phyloP scores from a whole-genome alignment of 1,140 invertebrate genomes.

The Linepithema humile region DNA sequence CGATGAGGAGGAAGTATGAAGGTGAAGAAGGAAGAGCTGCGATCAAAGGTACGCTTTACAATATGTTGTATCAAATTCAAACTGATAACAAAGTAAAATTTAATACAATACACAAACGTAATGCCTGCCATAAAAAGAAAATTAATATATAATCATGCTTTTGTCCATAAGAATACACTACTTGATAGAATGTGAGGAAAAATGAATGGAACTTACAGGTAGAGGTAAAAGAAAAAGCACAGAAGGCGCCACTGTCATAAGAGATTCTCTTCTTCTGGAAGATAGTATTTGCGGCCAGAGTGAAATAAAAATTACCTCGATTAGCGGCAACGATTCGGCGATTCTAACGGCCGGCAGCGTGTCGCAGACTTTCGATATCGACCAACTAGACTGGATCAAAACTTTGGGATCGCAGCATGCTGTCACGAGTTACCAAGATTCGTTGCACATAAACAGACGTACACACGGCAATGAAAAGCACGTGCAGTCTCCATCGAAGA shows the following conservation, averaged over 20 bases:
- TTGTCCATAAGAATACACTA: background rate
- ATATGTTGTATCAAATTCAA: background rate
- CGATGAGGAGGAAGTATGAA: conserved; percentile 95
- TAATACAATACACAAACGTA: background rate
- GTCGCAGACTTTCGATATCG: conserved; percentile 71
- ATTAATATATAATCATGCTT: background rate
- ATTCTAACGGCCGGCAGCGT: conserved; percentile 50
- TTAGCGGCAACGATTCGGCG: conserved; percentile 57
- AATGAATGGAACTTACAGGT: conserved; percentile 66
- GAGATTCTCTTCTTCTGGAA: conserved; percentile 64
- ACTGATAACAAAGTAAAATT: background rate
- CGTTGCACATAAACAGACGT: conserved; percentile 71
- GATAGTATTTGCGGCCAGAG: conserved; percentile 75
- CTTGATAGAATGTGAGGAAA: background rate
- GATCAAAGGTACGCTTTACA: conserved; percentile 9
- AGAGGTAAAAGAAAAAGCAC: conserved; percentile 80
- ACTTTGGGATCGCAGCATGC: conserved; percentile 76
- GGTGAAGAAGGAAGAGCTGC: conserved; percentile 82
- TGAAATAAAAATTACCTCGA: conserved; percentile 49
- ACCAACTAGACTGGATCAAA: conserved; percentile 78
- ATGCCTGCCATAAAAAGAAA: background rate
- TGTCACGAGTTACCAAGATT: conserved; percentile 56
- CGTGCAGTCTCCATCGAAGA: conserved; percentile 73
- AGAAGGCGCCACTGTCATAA: conserved; percentile 65
- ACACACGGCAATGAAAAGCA: conserved; percentile 63